phyloP scores from a whole-genome alignment of 2,113 vertebrate species.

The Syngnathus typhle region DNA sequence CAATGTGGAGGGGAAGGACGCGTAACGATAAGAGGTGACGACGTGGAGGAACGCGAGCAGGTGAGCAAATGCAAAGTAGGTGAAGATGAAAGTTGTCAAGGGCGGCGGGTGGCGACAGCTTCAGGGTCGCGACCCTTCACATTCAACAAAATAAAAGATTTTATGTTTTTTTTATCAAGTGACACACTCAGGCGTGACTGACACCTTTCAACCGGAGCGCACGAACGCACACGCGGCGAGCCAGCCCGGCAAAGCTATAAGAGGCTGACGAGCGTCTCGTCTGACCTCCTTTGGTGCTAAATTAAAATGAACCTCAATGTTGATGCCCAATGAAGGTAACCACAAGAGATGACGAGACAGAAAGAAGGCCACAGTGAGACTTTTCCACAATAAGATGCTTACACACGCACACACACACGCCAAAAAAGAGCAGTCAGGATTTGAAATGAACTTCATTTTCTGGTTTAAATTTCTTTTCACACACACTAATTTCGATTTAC shows the following conservation, averaged over 20 bases:
- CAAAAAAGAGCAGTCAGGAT: too few species aligned
- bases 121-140: slow-evolving; percentile 20
- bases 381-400: slow-evolving; percentile 13
- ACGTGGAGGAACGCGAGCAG: too few species aligned
- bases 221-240: slow-evolving; percentile 21
- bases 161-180: slow-evolving; percentile 3
- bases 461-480: too few species aligned
- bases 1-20: too few species aligned
- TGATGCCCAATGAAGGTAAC: slow-evolving; percentile 57
- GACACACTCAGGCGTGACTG: neutral
- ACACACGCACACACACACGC: slow-evolving; percentile 5
- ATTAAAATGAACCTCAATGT: slow-evolving; percentile 68
- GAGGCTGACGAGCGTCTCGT: slow-evolving; percentile 56
- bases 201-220: neutral
- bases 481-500: too few species aligned
- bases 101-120: neutral
- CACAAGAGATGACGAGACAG: slow-evolving; percentile 35
- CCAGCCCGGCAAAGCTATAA: slow-evolving; percentile 56
- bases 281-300: slow-evolving; percentile 69
- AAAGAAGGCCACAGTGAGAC: slow-evolving; percentile 44
- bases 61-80: neutral
- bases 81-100: neutral
- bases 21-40: neutral
- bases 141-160: slow-evolving; percentile 7
- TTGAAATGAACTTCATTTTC: too few species aligned